Evolutionary conservation across 2,797 vertebrate genomes (phyloP).

Genomic region (Poeciliopsis presidionis): DNA sequence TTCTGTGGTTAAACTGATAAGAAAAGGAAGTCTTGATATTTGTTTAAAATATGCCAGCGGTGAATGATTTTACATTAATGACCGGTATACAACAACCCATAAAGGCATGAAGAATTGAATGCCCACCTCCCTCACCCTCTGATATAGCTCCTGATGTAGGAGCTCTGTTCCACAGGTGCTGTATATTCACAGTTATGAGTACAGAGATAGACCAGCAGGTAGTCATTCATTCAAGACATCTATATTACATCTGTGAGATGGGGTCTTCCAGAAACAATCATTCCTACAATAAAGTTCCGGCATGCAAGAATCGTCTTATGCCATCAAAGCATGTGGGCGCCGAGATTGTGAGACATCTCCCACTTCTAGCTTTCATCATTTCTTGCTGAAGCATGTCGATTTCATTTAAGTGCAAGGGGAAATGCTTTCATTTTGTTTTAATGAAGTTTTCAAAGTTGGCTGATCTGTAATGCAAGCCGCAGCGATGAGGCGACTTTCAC

Average conservation of each 20-base stretch:
- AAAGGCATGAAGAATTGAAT: constrained; percentile 57
- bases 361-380: constrained; percentile 74
- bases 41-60: constrained; percentile 43
- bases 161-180: constrained; percentile 60
- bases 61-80: constrained; percentile 62
- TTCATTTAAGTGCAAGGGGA: constrained; percentile 78
- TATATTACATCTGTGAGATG: constrained; percentile 80
- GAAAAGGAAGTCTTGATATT: constrained; percentile 46
- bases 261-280: constrained; percentile 77
- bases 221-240: constrained; percentile 79
- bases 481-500: constrained; percentile 56
- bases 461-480: constrained; percentile 73
- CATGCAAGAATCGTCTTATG: constrained; percentile 76
- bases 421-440: constrained; percentile 84
- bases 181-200: constrained; percentile 70
- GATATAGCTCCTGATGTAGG: constrained; percentile 39
- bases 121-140: constrained; percentile 38
- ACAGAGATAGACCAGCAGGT: constrained; percentile 70
- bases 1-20: constrained; percentile 18
- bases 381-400: constrained; percentile 78
- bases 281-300: constrained; percentile 72
- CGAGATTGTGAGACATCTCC: constrained; percentile 80
- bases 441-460: constrained; percentile 85
- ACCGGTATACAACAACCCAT: constrained; percentile 43
- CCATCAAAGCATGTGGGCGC: constrained; percentile 80